Evolutionary conservation across 2,888 invertebrate genomes (phyloP), one percentile per base, ranked within the genome.

Genomic region (Epinotia demarniana): DNA sequence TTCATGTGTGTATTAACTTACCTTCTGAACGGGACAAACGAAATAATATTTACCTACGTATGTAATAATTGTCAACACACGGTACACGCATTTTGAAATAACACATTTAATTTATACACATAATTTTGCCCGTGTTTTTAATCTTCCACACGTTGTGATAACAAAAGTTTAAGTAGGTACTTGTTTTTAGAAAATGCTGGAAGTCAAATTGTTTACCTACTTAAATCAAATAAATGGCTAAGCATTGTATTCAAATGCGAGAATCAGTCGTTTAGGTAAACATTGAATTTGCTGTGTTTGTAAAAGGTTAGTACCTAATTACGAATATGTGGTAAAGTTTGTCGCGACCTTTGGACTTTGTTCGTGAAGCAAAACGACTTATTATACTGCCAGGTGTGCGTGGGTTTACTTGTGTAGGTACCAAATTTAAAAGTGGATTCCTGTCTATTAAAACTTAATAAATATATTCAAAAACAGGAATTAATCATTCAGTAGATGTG

Each of bases 171-270:
- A 27, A 3, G 3, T 27, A 27, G 23, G 23, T 27, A 46, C 57
- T 68, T 68, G 43, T 58, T 68, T 68, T 68, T 19, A 57, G 33
- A 39, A 46, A 60, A 60, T 58, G 46, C 46, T 69, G 11, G 69
- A 60, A 46, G 46, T n/a, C 33, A 70, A 39, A 64, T 64, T 70
- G 63, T 74, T 63, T 33, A 46, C 19, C 49, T n/a, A 62, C 33
- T 46, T 33, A 68, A 62, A 62, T 68, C 57, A 63, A 62, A 19
- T 67, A 43, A 23, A 68, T 69, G 43, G 46, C 23, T 60, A 75
- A 57, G 43, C 70, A 75, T 75, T 75, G 74, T 75, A 75, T 75
- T 75, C 70, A 75, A 75, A 75, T 75, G 49, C 16, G 19, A 19
- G 70, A 58, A 19, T 75, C 70, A 64, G 74, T 75, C 49, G 74